Evolutionary conservation across 2,797 vertebrate genomes (phyloP).

Genomic region (Pseudomugil tenellus): DNA sequence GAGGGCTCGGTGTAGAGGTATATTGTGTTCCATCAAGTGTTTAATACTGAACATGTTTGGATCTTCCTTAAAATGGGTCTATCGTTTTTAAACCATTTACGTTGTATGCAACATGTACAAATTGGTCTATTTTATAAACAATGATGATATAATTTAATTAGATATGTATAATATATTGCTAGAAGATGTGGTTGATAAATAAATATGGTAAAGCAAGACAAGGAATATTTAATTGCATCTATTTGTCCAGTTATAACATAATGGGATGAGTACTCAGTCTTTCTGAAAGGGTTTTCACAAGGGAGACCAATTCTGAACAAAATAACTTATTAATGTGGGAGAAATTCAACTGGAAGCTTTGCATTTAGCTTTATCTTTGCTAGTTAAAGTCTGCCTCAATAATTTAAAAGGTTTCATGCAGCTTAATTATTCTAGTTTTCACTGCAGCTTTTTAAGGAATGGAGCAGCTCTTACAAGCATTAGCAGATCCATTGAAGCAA

Average conservation of each 20-base stretch:
- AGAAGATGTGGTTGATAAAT: slow-evolving; percentile 5
- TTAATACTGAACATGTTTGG: neutral
- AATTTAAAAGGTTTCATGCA: slow-evolving; percentile 62
- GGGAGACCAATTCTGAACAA: slow-evolving; percentile 3
- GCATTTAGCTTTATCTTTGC: slow-evolving; percentile 28
- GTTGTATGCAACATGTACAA: neutral
- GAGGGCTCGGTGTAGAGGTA: neutral
- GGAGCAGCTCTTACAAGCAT: slow-evolving; percentile 29
- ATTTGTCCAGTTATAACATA: slow-evolving; percentile 22
- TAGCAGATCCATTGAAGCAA: slow-evolving; percentile 29
- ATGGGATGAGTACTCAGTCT: slow-evolving; percentile 14
- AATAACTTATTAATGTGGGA: slow-evolving; percentile 12
- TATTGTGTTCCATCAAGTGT: neutral
- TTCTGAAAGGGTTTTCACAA: slow-evolving; percentile 14
- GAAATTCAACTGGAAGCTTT: slow-evolving; percentile 24
- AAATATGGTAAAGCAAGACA: too few relatives aligned
- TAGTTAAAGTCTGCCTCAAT: slow-evolving; percentile 54
- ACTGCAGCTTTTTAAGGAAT: slow-evolving; percentile 38
- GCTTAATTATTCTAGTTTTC: slow-evolving; percentile 53
- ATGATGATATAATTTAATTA: slow-evolving; percentile 12
- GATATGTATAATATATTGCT: slow-evolving; percentile 10
- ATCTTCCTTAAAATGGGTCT: neutral
- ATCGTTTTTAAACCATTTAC: neutral
- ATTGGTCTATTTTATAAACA: slow-evolving; percentile 8
- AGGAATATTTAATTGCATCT: neutral